Evolutionary conservation across 2,113 vertebrate genomes (phyloP).

Genomic region (Macroglossus sobrinus): DNA sequence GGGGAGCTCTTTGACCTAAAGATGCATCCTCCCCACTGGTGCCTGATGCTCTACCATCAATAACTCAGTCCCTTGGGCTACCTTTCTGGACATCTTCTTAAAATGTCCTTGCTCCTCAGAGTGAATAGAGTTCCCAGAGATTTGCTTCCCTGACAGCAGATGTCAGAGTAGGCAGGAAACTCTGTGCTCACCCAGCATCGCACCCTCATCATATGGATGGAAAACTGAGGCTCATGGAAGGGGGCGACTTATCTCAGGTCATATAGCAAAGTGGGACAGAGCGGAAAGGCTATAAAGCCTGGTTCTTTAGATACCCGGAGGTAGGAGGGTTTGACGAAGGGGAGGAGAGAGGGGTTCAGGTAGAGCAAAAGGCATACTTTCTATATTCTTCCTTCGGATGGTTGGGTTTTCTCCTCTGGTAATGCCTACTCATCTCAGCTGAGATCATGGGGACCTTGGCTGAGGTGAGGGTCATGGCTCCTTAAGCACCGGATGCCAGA

Average conservation of each 20-base stretch:
- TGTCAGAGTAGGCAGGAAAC: slow-evolving; percentile 37
- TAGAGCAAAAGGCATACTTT: not conserved
- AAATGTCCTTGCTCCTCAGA: not conserved
- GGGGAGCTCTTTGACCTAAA: not conserved
- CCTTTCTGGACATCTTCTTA: not conserved
- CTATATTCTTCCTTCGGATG: not conserved
- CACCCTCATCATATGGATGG: slow-evolving; percentile 53
- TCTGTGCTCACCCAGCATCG: not conserved
- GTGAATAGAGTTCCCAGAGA: not conserved
- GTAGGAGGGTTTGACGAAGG: rapidly evolving
- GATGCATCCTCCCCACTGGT: rapidly evolving
- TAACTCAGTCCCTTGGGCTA: not conserved
- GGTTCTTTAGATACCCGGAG: not conserved
- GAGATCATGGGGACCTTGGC: not conserved
- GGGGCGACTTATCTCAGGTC: slow-evolving; percentile 11
- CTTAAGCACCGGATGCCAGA: not conserved
- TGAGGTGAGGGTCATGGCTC: not conserved
- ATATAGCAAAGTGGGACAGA: slow-evolving; percentile 4
- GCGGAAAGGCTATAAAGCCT: not conserved
- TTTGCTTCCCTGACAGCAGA: not conserved
- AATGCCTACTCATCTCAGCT: not conserved
- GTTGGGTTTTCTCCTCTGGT: not conserved
- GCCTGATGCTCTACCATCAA: not conserved
- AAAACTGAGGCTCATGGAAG: slow-evolving; percentile 15
- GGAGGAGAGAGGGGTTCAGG: not conserved